These are phyloP conservation scores for Dendrocopos noguchii DNA, from an alignment of 2,113 vertebrate genomes.

Conservation along the genomic window DNA sequence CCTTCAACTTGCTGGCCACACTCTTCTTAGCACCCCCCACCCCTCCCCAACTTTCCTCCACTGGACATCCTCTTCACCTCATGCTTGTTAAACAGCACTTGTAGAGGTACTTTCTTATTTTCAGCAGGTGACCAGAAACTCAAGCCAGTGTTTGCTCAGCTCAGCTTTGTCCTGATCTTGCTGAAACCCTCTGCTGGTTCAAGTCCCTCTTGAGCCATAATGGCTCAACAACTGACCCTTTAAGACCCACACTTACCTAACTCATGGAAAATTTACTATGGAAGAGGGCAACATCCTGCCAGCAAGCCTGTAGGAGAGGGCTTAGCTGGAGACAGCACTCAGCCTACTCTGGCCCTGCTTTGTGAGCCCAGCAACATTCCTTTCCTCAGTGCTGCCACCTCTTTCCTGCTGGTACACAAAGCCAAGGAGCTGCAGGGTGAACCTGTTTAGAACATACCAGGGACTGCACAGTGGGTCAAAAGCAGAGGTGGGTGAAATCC, in stretches of 20 bases:
- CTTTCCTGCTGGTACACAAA: background rate
- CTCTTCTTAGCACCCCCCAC: too few relatives aligned
- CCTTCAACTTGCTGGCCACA: too few relatives aligned
- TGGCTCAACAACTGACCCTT: background rate
- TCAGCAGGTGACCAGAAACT: background rate
- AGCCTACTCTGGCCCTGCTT: background rate
- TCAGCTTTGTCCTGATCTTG: background rate
- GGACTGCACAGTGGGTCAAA: background rate
- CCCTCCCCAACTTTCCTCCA: background rate
- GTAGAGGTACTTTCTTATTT: background rate
- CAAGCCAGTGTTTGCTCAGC: background rate
- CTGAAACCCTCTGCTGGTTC: background rate
- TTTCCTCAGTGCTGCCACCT: background rate
- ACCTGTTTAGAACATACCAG: background rate
- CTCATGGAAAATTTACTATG: background rate
- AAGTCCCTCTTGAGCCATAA: background rate
- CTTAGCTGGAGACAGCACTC: background rate
- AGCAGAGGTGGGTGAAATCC: background rate
- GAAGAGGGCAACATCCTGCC: background rate
- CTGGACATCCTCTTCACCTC: background rate
- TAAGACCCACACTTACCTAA: background rate
- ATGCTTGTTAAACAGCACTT: background rate
- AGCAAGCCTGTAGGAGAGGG: background rate
- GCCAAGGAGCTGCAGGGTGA: background rate
- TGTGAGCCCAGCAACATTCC: rapidly evolving